Base-by-base conservation (phyloP, 2,888 invertebrate genomes). In the Patella ulyssiponensis region DNA sequence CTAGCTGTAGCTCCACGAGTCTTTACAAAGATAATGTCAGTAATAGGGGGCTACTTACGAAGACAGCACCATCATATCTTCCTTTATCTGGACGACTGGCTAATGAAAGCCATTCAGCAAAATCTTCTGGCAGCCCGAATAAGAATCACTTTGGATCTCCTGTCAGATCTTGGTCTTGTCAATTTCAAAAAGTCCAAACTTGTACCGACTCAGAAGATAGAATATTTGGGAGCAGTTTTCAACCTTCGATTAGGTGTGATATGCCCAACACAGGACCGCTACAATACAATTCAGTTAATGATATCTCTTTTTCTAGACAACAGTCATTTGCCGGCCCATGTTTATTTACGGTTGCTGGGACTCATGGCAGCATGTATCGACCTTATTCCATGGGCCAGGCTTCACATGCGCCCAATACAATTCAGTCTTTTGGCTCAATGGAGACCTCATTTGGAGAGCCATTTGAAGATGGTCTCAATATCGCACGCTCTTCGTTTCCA, bases 311-410 rank as follows among this genome's bases (percentile, higher is more conserved):
- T 64, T 3, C 4, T 64, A 23, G 20, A 20, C 9, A 64, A 14
- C 20, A 20, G 1, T 9, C 58, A 14, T n/a, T 9, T 58, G 9
- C 58, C 11, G 3, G 58, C 58, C n/a, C 64, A 64, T 64, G 64
- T 64, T 12, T 64, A 12, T 64, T 64, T 64, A n/a, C n/a, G n/a
- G n/a, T n/a, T n/a, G n/a, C n/a, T n/a, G n/a, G n/a, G n/a, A 23
- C 64, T 64, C 64, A 64, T 64, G 64, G 64, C 64, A 20, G 64
- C 64, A 9, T 64, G 64, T 64, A 64, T 64, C 7, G 64, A 64
- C 11, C 64, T 64, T 9, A 23, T 64, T 7, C 64, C 64, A 20
- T n/a, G 64, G 64, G 64, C 20, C 7, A 64, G 64, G 12, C n/a
- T 64, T 5, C 20, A 64, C 23, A 64, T 64, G 64, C n/a, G 64